phyloP scores from a whole-genome alignment of 2,797 vertebrate species.

The Chelmon rostratus region DNA sequence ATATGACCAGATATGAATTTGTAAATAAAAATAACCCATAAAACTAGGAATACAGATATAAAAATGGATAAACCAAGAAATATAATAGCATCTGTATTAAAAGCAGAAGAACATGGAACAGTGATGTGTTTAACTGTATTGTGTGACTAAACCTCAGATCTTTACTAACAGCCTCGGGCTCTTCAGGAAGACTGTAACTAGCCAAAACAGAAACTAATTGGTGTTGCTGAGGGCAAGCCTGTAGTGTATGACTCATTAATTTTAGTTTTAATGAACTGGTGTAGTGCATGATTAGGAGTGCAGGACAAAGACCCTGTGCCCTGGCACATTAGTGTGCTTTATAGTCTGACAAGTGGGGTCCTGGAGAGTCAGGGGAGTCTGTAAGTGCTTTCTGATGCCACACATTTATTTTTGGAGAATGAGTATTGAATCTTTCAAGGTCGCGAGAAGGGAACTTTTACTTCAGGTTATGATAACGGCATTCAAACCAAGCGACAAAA shows the following conservation, averaged over 20 bases:
- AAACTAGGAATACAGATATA: not conserved
- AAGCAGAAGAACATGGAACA: not conserved
- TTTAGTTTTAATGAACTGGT: constrained; percentile 73
- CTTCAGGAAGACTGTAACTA: constrained; percentile 49
- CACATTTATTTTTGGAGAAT: constrained; percentile 40
- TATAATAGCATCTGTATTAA: not conserved
- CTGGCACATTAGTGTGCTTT: constrained; percentile 62
- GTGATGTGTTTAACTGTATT: constrained; percentile 7
- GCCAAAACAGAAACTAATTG: constrained; percentile 74
- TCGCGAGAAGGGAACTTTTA: constrained; percentile 18
- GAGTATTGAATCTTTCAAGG: constrained; percentile 25
- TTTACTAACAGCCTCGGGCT: constrained; percentile 41
- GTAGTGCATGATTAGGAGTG: constrained; percentile 66
- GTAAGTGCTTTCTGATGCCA: constrained; percentile 36
- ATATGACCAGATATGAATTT: not conserved
- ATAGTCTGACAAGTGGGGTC: constrained; percentile 53
- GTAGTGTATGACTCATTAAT: constrained; percentile 69
- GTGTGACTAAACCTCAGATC: constrained; percentile 52
- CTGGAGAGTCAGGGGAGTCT: constrained; percentile 6
- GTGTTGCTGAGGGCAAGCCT: constrained; percentile 57
- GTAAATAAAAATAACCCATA: not conserved
- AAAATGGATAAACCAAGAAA: not conserved
- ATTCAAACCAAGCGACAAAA: constrained; percentile 13
- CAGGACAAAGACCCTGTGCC: constrained; percentile 63
- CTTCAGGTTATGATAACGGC: constrained; percentile 8